Evolutionary conservation across 37 sponge, comb jelly and placozoan genomes (phyloP), one percentile per base, ranked within the genome.

Genomic region (Aphrocallistes beatrix): DNA sequence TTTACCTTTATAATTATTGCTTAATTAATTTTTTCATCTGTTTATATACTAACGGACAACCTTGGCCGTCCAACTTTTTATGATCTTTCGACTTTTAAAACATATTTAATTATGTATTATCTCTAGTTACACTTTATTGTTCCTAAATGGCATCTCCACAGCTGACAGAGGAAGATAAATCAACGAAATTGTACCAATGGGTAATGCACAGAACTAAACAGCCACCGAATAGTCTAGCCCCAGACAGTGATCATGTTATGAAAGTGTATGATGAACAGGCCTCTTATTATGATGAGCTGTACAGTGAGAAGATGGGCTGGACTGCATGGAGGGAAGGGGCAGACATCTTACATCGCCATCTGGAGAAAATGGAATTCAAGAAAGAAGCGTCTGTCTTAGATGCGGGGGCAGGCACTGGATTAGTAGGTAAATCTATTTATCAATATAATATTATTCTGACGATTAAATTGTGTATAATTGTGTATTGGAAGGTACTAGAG

Each of bases 391-490:
- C 28, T 32, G n/a, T 60, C 21, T 30, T 60, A 1, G 75, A 60
- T 60, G 75, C 75, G 25, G 75, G 75, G 75, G 75, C 75, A 60
- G 75, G 75, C 1, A 60, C 75, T 25, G 75, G 75, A 60, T 30
- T 60, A 3, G 75, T 60, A 25, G 75, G 75, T 60, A 60, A 25
- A 28, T 60, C 10, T 30, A 42, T 16, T 16, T 42, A 42, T 16
- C 45, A 42, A 16, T 42, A 16, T 17, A 21, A 17, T 47, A 47
- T 47, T 47, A 47, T n/a, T n/a, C n/a, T n/a, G n/a, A n/a, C n/a
- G n/a, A n/a, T n/a, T n/a, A n/a, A n/a, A n/a, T n/a, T n/a, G n/a
- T n/a, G n/a, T n/a, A n/a, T n/a, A n/a, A n/a, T n/a, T n/a, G n/a
- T n/a, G n/a, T n/a, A n/a, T n/a, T n/a, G n/a, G n/a, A n/a, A n/a